phyloP scores from a whole-genome alignment of 1,140 invertebrate species.

The Apolygus lucorum region DNA sequence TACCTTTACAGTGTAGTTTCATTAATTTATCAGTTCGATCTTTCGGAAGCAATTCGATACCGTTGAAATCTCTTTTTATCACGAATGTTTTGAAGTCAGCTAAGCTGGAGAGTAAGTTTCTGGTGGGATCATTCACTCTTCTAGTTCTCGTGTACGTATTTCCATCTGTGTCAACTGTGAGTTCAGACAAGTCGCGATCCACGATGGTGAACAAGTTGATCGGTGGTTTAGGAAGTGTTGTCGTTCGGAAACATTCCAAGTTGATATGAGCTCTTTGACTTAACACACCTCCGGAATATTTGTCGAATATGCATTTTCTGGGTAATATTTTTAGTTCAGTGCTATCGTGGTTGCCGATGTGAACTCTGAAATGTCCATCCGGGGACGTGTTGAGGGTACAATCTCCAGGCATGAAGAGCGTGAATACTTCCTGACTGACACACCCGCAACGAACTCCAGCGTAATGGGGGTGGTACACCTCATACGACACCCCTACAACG shows the following conservation, averaged over 20 bases:
- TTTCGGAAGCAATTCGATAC: background rate
- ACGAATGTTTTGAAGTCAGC: background rate
- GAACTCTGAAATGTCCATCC: background rate
- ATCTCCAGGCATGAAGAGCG: background rate
- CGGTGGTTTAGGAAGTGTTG: background rate
- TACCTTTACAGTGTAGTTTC: background rate
- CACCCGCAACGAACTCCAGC: background rate
- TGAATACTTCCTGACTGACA: background rate
- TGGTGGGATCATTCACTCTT: background rate
- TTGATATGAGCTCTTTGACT: background rate
- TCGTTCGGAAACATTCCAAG: background rate
- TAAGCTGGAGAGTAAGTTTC: background rate
- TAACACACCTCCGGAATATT: background rate
- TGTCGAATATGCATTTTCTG: background rate
- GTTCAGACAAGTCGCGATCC: background rate
- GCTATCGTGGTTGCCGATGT: background rate
- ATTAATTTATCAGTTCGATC: background rate
- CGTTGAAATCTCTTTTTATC: background rate
- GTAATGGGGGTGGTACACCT: background rate
- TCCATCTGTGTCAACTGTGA: background rate
- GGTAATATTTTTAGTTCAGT: background rate
- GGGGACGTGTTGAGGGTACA: background rate
- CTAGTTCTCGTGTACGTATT: background rate
- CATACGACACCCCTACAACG: background rate
- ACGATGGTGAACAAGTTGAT: background rate